Evolutionary conservation across 2,797 vertebrate genomes (phyloP), one percentile per base, ranked within the genome.

Genomic region (Alcedo quadribrachys): DNA sequence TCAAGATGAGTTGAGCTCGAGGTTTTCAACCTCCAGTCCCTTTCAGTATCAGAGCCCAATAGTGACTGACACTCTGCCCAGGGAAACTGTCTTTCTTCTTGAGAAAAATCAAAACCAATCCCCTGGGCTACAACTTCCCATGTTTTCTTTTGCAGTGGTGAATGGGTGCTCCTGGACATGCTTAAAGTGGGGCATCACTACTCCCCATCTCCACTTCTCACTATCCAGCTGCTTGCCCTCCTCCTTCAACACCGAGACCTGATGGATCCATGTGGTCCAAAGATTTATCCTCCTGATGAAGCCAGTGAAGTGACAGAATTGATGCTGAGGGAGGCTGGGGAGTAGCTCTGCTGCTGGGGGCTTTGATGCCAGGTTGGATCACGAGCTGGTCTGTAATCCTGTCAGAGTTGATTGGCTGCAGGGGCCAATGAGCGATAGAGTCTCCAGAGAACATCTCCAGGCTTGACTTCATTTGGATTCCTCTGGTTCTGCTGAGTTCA

Each of bases 71-170:
- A 46, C 32, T 28, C 60, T 12, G 19, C 54, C 6, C 16, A 53
- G 21, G 48, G 32, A 62, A 57, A 32, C 37, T 43, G 53, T 45
- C 24, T 32, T 55, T 32, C n/a, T 32, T 27, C 33, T 35, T 60
- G 57, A 60, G 57, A 5, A 0, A 43, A 63, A 21, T 9, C 25
- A 18, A 35, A 37, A 8, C 35, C 11, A 37, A 37, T 37, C 35
- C 33, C 35, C 9, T 42, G 28, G 60, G 16, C 27, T 48, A 28
- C 13, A 28, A 8, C 9, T 66, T 66, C 42, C 51, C 35, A 43
- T 0, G 0, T 27, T 46, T 55, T 42, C 18, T 55, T 55, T 28
- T 30, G 37, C 0, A 0, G 42, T 2, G 16, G 37, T 21, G 30
- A 22, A 35, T 53, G 54, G 43, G 8, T 20, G 24, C 32, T 63